A percentile compares a stretch with the other conserved stretches of the same genome.
These are phyloP conservation scores for Papilio glaucus DNA, from an alignment of 1,140 invertebrate species.

Conservation along the genomic window DNA sequence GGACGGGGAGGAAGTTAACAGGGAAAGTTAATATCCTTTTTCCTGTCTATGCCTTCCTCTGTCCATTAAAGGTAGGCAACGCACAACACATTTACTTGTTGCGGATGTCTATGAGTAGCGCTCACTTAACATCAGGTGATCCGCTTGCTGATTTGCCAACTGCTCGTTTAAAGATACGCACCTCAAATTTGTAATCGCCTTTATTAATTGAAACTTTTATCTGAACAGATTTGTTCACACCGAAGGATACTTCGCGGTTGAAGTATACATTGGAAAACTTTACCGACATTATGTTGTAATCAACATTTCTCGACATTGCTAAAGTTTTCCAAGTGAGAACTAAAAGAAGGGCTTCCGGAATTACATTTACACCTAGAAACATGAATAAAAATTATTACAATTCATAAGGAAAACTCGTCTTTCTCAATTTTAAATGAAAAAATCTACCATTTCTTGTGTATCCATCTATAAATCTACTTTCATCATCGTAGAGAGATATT, in stretches of 20 bases:
- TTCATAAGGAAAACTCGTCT: background rate
- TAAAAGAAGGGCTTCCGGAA: constrained; percentile 47
- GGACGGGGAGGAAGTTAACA: too few species aligned
- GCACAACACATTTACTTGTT: too few species aligned
- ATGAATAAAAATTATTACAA: background rate
- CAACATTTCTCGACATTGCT: constrained; percentile 44
- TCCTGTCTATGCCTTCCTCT: too few species aligned
- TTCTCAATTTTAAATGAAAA: background rate
- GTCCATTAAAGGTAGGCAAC: too few species aligned
- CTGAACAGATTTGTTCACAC: background rate
- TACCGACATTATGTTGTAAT: constrained; percentile 45
- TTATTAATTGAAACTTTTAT: background rate
- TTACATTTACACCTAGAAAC: constrained; percentile 43
- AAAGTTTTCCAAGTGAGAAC: constrained; percentile 50
- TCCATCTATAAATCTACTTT: background rate
- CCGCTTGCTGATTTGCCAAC: too few species aligned
- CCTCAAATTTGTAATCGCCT: background rate
- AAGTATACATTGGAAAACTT: constrained; percentile 42
- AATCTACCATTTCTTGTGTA: background rate
- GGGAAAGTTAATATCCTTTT: too few species aligned
- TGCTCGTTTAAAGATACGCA: background rate
- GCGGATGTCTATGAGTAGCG: background rate
- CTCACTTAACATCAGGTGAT: too few species aligned
- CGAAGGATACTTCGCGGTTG: constrained; percentile 24
- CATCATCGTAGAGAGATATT: background rate